These are phyloP conservation scores for Sphaeridia pumilis DNA, from an alignment of 2,888 invertebrate genomes.

Conservation along the genomic window DNA sequence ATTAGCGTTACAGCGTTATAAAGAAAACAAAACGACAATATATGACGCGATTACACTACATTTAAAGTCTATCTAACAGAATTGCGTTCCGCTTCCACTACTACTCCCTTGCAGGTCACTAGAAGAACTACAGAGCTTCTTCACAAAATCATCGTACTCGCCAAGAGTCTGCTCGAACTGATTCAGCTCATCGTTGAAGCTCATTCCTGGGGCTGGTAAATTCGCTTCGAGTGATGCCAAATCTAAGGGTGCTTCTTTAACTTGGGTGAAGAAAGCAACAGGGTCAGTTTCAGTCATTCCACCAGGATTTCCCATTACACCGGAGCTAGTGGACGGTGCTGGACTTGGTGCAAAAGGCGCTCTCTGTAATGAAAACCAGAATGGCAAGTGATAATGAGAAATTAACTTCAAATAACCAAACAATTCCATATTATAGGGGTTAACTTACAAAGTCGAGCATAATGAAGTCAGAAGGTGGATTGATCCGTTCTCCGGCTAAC, in stretches of 20 bases:
- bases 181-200: conserved; percentile 49
- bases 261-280: conserved; percentile 66
- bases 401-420: background rate
- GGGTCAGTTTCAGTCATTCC: conserved; percentile 54
- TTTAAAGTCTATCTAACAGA: background rate
- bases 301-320: conserved; percentile 40
- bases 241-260: conserved; percentile 54
- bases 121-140: conserved; percentile 19
- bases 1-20: no score
- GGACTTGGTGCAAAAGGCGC: conserved; percentile 16
- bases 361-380: conserved; percentile 11
- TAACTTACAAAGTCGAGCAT: conserved; percentile 57
- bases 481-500: conserved; percentile 19
- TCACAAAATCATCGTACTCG: conserved; percentile 57
- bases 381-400: background rate
- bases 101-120: conserved; percentile 9
- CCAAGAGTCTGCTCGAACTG: conserved; percentile 61
- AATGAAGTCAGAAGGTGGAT: conserved; percentile 44
- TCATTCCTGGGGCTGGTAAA: conserved; percentile 20
- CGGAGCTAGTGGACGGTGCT: conserved; percentile 3
- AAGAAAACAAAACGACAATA: no score
- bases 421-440: conserved; percentile 15
- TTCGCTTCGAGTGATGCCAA: conserved; percentile 46
- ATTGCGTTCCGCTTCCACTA: conserved; percentile 9
- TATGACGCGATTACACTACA: no score